Conservation (phyloP, 2,113 vertebrate species). For the Phoenicopterus ruber region DNA sequence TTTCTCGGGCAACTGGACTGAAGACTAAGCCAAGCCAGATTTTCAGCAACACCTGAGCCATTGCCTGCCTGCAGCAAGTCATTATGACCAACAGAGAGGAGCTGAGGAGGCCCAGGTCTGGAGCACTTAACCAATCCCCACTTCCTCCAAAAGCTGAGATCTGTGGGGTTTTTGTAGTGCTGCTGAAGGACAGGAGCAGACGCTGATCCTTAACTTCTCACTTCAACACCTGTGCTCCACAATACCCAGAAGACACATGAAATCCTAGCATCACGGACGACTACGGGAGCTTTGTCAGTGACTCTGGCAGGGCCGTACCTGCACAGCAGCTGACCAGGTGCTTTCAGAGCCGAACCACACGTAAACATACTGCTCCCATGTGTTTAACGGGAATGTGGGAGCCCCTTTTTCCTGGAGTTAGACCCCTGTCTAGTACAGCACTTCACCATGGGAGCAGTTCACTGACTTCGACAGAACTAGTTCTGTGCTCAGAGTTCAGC, state of each 20-base stretch:
- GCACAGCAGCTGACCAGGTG: not conserved
- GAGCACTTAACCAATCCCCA: rapidly evolving
- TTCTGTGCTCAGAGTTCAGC: not conserved
- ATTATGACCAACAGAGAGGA: not conserved
- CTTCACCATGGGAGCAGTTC: not conserved
- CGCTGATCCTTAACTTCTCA: not conserved
- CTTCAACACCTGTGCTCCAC: not conserved
- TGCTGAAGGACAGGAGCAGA: not conserved
- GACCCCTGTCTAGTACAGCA: not conserved
- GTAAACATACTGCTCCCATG: not conserved
- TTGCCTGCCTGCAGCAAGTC: not conserved
- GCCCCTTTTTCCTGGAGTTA: not conserved
- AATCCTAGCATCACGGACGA: not conserved
- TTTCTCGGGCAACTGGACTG: not conserved
- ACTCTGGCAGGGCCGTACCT: not conserved
- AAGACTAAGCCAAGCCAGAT: not conserved
- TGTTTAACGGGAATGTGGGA: not conserved
- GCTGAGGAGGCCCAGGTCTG: not conserved
- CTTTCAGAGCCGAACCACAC: not conserved
- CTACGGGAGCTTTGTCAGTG: not conserved
- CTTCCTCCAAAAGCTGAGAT: not conserved
- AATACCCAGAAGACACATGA: not conserved
- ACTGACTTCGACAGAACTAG: not conserved
- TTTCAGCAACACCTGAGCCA: not conserved
- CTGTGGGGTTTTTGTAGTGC: not conserved